Percentiles rank a stretch among this genome's conserved stretches.
phyloP scores from a whole-genome alignment of 2,888 invertebrate species.

The Sphinx pinastri region DNA sequence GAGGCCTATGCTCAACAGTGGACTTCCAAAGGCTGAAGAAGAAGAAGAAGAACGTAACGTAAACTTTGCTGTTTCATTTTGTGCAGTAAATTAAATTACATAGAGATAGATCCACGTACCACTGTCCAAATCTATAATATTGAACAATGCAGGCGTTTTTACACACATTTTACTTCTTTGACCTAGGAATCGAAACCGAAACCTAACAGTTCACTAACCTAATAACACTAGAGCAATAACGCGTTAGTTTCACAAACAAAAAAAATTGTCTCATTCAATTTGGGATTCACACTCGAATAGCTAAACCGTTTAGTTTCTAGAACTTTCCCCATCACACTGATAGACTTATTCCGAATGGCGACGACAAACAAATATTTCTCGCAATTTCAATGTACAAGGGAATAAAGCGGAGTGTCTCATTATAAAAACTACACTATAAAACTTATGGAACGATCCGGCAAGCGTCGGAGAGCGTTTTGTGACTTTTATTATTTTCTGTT shows the following conservation, averaged over 20 bases:
- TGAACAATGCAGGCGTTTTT: too few relatives aligned
- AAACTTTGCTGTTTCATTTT: too few relatives aligned
- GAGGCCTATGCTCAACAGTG: too few relatives aligned
- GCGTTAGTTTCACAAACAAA: not conserved
- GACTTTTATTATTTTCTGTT: conserved; percentile 12
- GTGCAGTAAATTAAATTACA: too few relatives aligned
- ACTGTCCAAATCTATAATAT: too few relatives aligned
- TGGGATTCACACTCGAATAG: conserved; percentile 9
- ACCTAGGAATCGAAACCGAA: too few relatives aligned
- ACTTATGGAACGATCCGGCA: conserved; percentile 31
- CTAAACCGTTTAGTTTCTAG: conserved; percentile 15
- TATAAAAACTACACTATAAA: conserved; percentile 34
- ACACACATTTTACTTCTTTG: too few relatives aligned
- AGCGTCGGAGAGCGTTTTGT: conserved; percentile 8
- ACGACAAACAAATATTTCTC: conserved; percentile 18
- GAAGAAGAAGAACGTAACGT: too few relatives aligned
- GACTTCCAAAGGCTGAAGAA: too few relatives aligned
- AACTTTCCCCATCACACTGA: conserved; percentile 3
- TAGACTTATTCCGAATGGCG: conserved; percentile 1
- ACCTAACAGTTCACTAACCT: too few relatives aligned
- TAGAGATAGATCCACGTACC: too few relatives aligned
- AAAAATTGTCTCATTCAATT: conserved; percentile 1
- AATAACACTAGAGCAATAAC: not conserved
- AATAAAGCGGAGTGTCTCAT: conserved; percentile 31
- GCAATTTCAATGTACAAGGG: conserved; percentile 16